phyloP scores from a whole-genome alignment of 2,888 invertebrate genomes.

The Machimus rusticus region DNA sequence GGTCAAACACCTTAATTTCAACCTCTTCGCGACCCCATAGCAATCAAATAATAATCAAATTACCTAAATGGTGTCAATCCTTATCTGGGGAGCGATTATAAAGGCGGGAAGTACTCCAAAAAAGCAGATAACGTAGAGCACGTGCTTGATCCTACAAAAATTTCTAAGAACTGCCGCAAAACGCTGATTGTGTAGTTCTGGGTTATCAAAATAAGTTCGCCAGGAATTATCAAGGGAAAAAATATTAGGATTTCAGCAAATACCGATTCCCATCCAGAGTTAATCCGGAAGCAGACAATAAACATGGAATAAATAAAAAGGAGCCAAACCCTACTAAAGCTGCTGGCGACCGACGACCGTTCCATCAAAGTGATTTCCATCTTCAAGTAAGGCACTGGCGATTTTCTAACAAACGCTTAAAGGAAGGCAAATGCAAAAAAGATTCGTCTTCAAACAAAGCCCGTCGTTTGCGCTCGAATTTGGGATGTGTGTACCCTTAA shows the following conservation, averaged over 20 bases:
- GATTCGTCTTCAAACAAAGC: background rate
- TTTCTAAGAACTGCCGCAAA: background rate
- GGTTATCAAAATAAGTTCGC: background rate
- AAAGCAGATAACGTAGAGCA: background rate
- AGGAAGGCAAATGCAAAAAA: background rate
- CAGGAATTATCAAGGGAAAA: background rate
- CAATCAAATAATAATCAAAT: background rate
- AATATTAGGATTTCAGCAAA: background rate
- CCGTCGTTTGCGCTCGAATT: background rate
- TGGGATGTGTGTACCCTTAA: slow-evolving; percentile 33
- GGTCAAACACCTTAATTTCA: background rate
- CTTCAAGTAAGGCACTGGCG: background rate
- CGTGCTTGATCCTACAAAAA: background rate
- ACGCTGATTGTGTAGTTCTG: background rate
- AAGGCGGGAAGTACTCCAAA: background rate
- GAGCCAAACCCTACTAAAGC: background rate
- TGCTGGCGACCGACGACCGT: background rate
- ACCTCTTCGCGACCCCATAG: background rate
- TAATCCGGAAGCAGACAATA: background rate
- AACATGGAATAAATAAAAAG: background rate
- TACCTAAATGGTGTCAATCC: background rate
- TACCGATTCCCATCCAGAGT: background rate
- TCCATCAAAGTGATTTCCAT: background rate
- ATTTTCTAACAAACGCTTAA: background rate
- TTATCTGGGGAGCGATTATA: background rate